Evolutionary conservation across 2,888 invertebrate species (phyloP).

Genomic region (Urechis unicinctus): DNA sequence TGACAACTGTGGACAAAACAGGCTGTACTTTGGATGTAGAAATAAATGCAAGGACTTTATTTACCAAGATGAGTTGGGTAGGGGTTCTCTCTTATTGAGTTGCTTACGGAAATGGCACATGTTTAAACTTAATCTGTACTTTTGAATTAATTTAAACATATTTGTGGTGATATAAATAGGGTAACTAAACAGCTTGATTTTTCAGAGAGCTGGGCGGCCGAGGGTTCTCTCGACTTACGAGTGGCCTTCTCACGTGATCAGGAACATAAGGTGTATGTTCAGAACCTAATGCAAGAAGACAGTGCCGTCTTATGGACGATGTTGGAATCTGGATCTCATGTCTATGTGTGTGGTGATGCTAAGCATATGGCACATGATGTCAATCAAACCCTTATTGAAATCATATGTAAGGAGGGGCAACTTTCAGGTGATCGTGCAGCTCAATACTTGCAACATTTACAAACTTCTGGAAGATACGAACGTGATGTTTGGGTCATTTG

Average conservation of each 20-base stretch:
- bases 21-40: slow-evolving; percentile 83
- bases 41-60: slow-evolving; percentile 66
- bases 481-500: slow-evolving; percentile 67
- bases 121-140: slow-evolving; percentile 7
- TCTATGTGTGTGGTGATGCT: slow-evolving; percentile 57
- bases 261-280: slow-evolving; percentile 60
- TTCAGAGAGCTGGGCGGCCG: slow-evolving; percentile 22
- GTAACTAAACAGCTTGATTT: neutral
- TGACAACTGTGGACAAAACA: slow-evolving; percentile 3
- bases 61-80: slow-evolving; percentile 27
- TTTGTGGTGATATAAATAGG: neutral
- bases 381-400: slow-evolving; percentile 63
- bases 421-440: slow-evolving; percentile 56
- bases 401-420: slow-evolving; percentile 52
- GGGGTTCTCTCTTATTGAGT: slow-evolving; percentile 48
- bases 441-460: slow-evolving; percentile 59
- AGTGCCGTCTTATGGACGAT: slow-evolving; percentile 57
- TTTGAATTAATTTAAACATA: slow-evolving; percentile 2
- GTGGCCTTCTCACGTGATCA: slow-evolving; percentile 88
- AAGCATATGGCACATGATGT: slow-evolving; percentile 91
- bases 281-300: slow-evolving; percentile 61
- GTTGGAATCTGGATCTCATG: slow-evolving; percentile 57
- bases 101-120: slow-evolving; percentile 55
- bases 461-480: slow-evolving; percentile 64
- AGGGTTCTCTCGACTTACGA: slow-evolving; percentile 52